Conservation (phyloP, 2,797 vertebrate species). For the Hyperoplus immaculatus region DNA sequence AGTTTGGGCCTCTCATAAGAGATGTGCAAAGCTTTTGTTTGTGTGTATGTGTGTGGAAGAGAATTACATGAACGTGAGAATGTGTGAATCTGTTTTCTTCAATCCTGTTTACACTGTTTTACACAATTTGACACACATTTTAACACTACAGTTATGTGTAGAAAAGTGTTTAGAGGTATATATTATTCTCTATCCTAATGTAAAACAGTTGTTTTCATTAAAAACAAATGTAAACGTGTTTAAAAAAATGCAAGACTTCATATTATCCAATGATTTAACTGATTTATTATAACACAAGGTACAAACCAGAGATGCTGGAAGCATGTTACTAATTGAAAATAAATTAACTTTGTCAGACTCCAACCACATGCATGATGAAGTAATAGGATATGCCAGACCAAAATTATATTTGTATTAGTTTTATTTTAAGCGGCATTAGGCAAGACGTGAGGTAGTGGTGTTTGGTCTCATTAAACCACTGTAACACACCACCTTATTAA, state of each 20-base stretch:
- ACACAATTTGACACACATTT: conserved; percentile 32
- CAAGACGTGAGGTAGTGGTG: not conserved
- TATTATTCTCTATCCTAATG: conserved; percentile 5
- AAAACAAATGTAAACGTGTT: conserved; percentile 37
- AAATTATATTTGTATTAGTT: conserved; percentile 31
- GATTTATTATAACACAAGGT: conserved; percentile 23
- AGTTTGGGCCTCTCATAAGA: conserved; percentile 63
- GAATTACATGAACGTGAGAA: not conserved
- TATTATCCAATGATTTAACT: conserved; percentile 17
- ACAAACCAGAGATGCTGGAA: conserved; percentile 12
- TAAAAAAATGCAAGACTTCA: conserved; percentile 7
- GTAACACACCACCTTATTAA: conserved; percentile 13
- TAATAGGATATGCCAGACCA: conserved; percentile 28
- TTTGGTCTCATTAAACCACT: conserved; percentile 34
- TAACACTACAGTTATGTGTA: not conserved
- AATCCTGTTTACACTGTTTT: conserved; percentile 36
- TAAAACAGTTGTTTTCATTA: conserved; percentile 26
- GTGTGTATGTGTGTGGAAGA: conserved; percentile 6
- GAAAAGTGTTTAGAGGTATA: conserved; percentile 26
- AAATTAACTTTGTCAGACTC: not conserved
- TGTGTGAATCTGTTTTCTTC: conserved; percentile 11
- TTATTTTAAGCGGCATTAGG: conserved; percentile 30
- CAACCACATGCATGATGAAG: conserved; percentile 22
- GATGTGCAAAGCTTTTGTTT: conserved; percentile 35
- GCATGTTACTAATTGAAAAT: conserved; percentile 23